Evolutionary conservation across 2,113 vertebrate genomes (phyloP), one percentile per base, ranked within the genome.

Genomic region (Lepus timidus): DNA sequence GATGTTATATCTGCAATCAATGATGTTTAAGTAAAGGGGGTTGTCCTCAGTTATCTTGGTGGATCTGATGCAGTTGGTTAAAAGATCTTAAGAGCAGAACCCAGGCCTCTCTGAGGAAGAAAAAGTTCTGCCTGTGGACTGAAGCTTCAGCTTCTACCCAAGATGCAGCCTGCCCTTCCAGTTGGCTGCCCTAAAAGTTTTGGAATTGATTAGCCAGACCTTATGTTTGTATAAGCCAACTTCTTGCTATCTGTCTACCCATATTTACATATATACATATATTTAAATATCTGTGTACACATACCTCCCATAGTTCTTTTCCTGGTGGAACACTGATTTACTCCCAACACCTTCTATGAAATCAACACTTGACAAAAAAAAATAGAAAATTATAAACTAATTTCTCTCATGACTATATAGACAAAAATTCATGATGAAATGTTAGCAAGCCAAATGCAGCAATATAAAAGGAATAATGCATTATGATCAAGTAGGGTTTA

Each of bases 341-440:
- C 29, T 58, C 31, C 20, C 25, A 93, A 31, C 4, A 82, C 22
- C 49, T 85, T 71, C 84, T 79, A 73, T 76, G 44, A 93, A 76
- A 61, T 22, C 36, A 94, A 80, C 79, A 91, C n/a, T 76, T 88
- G n/a, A 89, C 33, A 89, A 83, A 82, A 68, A 16, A 85, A 7
- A 75, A 91, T 92, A 75, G 49, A 80, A 97, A 83, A 55, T 75
- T 91, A 89, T 11, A 86, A 44, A 55, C 9, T 27, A 85, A 65
- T 10, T 80, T 33, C 29, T 10, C 25, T 88, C 83, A 85, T 68
- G 55, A 89, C 58, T 73, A 89, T n/a, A 94, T 80, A 90, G 13
- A 93, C 20, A 92, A 93, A 95, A 89, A 75, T 91, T 83, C 9
- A 25, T 55, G 58, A 73, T 55, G 89, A 93, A 91, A 74, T 73